phyloP scores from a whole-genome alignment of 1,140 invertebrate species.

The Ruditapes philippinarum region DNA sequence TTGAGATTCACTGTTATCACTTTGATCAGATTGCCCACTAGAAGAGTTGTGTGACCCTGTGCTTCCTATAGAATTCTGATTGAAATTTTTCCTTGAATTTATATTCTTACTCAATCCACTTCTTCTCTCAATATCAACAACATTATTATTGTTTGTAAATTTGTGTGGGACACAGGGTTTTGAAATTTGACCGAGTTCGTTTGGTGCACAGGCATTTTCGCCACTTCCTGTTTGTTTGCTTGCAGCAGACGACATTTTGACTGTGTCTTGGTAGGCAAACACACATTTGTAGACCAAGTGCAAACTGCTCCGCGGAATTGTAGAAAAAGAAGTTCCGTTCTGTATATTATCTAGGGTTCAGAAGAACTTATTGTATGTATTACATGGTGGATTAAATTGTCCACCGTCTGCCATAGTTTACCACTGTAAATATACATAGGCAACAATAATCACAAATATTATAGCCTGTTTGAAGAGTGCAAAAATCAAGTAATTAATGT shows the following conservation, averaged over 20 bases:
- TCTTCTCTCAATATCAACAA: neutral
- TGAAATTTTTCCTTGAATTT: neutral
- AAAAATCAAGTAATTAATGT: too few species aligned
- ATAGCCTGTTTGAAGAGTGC: too few species aligned
- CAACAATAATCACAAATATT: too few species aligned
- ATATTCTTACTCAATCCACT: neutral
- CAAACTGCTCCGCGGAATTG: constrained; percentile 56
- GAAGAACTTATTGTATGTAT: constrained; percentile 57
- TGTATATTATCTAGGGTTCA: constrained; percentile 30
- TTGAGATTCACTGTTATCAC: constrained; percentile 21
- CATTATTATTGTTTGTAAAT: neutral
- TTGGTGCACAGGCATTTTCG: neutral
- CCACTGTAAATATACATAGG: constrained; percentile 65
- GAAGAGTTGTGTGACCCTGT: neutral
- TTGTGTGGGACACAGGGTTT: neutral
- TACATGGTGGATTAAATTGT: constrained; percentile 69
- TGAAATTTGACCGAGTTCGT: neutral
- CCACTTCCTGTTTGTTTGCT: neutral
- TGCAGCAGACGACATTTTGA: constrained; percentile 20
- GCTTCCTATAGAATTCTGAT: neutral
- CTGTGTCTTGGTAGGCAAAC: constrained; percentile 21
- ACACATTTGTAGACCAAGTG: constrained; percentile 54
- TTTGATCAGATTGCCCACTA: neutral
- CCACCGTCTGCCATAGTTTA: constrained; percentile 70
- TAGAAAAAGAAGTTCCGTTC: constrained; percentile 28